Conservation (phyloP, 2,888 invertebrate species). For the Nephrocerus scutellatus region DNA sequence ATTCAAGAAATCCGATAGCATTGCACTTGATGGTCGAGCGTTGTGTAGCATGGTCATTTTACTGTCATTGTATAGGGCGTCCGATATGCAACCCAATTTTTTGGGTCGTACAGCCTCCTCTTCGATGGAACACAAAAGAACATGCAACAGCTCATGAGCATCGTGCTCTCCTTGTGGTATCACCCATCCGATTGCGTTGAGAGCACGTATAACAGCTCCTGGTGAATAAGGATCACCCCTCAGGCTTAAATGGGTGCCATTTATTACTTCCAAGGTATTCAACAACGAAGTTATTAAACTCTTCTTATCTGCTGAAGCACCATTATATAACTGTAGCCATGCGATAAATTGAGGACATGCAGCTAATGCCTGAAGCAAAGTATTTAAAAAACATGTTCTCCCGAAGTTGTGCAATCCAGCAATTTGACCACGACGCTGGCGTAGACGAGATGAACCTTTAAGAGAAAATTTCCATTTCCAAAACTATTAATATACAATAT, state of each 20-base stretch:
- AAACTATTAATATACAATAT: not conserved
- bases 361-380: slow-evolving; percentile 81
- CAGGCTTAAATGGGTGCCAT: slow-evolving; percentile 63
- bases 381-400: slow-evolving; percentile 88
- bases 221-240: slow-evolving; percentile 56
- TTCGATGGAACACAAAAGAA: slow-evolving; percentile 81
- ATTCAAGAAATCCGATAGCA: slow-evolving; percentile 45
- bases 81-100: slow-evolving; percentile 61
- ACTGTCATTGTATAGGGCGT: slow-evolving; percentile 56
- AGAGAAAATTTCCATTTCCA: slow-evolving; percentile 5
- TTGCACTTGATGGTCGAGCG: slow-evolving; percentile 52
- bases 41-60: slow-evolving; percentile 41
- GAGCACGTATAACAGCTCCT: slow-evolving; percentile 63
- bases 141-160: slow-evolving; percentile 87
- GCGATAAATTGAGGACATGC: slow-evolving; percentile 76
- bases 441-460: slow-evolving; percentile 48
- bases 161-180: slow-evolving; percentile 91
- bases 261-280: slow-evolving; percentile 68
- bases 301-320: slow-evolving; percentile 58
- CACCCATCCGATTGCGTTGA: slow-evolving; percentile 72
- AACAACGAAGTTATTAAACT: slow-evolving; percentile 68
- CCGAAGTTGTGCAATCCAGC: slow-evolving; percentile 86
- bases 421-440: slow-evolving; percentile 64
- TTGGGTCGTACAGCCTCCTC: slow-evolving; percentile 60
- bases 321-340: slow-evolving; percentile 65